Evolutionary conservation across 2,113 vertebrate species (phyloP).

Genomic region (Regulus satrapa): DNA sequence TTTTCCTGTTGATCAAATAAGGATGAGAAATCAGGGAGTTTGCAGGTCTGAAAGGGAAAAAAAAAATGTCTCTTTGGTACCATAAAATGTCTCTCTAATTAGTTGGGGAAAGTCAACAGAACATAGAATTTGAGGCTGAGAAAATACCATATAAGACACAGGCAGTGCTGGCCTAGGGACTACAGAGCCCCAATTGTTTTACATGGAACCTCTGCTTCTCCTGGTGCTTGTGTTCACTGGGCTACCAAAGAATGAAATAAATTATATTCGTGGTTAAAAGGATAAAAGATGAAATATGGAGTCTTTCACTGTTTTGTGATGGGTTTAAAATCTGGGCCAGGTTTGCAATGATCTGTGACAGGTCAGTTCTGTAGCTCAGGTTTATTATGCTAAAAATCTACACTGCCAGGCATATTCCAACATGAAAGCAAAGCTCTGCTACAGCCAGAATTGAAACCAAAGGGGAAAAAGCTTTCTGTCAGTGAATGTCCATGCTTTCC

Average conservation of each 20-base stretch:
- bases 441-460: neutral
- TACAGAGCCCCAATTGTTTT: neutral
- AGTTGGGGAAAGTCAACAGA: neutral
- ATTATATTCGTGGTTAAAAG: neutral
- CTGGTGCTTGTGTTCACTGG: neutral
- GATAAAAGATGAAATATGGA: constrained; percentile 37
- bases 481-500: neutral
- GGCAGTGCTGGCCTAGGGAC: neutral
- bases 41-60: neutral
- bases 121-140: neutral
- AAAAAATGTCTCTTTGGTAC: neutral
- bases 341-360: constrained; percentile 27
- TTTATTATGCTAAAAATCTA: constrained; percentile 56
- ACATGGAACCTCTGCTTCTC: neutral
- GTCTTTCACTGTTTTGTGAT: neutral
- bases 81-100: neutral
- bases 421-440: neutral
- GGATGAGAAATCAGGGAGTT: neutral
- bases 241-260: neutral
- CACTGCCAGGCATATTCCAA: neutral
- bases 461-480: neutral
- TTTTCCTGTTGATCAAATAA: constrained; percentile 24
- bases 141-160: neutral
- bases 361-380: constrained; percentile 22
- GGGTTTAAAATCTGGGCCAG: constrained; percentile 23